Conservation (phyloP, 2,113 vertebrate genomes). For the Myodes glareolus region DNA sequence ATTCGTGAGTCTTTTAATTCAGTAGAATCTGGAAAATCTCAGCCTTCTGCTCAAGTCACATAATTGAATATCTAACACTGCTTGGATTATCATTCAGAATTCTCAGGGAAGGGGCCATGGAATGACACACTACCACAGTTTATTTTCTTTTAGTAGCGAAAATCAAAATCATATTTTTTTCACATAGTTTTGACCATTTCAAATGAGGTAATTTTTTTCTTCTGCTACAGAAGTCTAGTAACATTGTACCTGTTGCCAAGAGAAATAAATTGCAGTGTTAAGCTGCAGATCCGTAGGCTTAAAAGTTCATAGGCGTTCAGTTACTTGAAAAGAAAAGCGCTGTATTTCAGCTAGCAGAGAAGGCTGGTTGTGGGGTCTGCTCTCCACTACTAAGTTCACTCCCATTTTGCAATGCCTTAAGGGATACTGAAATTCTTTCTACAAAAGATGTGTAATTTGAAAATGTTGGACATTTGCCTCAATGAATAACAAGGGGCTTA, state of each 20-base stretch:
- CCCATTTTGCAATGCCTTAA: conserved; percentile 49
- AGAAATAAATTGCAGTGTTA: conserved; percentile 77
- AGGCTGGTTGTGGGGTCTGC: neutral
- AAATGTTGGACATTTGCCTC: neutral
- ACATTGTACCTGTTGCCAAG: conserved; percentile 48
- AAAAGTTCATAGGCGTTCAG: conserved; percentile 63
- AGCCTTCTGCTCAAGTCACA: conserved; percentile 36
- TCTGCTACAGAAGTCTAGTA: conserved; percentile 64
- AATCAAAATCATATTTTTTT: conserved; percentile 47
- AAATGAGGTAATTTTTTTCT: conserved; percentile 61
- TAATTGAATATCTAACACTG: conserved; percentile 45
- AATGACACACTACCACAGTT: conserved; percentile 32
- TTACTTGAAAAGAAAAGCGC: conserved; percentile 73
- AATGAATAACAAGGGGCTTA: neutral
- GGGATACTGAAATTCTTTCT: conserved; percentile 43
- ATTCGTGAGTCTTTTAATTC: conserved; percentile 32
- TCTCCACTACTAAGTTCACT: conserved; percentile 36
- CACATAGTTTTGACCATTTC: conserved; percentile 56
- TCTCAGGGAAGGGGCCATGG: neutral
- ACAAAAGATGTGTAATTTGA: conserved; percentile 52
- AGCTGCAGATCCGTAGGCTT: conserved; percentile 67
- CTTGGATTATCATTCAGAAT: conserved; percentile 54
- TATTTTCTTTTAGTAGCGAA: conserved; percentile 56
- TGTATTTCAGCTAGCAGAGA: conserved; percentile 53
- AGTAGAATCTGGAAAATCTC: neutral